Conservation (phyloP, 2,888 invertebrate genomes). For the Drosophila nigricruria region DNA sequence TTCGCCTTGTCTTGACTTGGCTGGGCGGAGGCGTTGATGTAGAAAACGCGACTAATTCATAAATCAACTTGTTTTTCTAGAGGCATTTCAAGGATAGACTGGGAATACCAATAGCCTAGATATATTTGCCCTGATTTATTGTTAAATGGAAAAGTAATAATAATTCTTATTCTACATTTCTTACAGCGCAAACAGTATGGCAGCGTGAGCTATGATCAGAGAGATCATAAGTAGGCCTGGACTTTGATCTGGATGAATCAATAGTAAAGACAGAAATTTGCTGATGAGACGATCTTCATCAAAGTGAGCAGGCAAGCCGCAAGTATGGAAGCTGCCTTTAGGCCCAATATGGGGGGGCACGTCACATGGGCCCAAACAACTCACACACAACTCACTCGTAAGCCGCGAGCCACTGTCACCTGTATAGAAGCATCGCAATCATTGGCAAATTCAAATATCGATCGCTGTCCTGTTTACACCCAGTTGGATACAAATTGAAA, state of each 20-base stretch:
- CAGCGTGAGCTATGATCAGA: not conserved
- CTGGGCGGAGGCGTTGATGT: not conserved
- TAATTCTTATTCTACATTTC: not conserved
- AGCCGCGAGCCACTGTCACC: not conserved
- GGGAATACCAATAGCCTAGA: not conserved
- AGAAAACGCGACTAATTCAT: conserved; percentile 23
- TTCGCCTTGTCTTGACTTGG: no score
- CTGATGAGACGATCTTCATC: not conserved
- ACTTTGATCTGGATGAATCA: not conserved
- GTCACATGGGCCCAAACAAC: no score
- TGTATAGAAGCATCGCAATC: not conserved
- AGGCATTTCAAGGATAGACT: not conserved
- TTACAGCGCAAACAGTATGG: not conserved
- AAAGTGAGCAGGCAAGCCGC: not conserved
- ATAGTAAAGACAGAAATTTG: not conserved
- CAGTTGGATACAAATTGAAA: not conserved
- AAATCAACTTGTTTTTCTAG: conserved; percentile 23
- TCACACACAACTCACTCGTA: not conserved
- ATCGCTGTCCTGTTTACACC: not conserved
- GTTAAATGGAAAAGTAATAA: not conserved
- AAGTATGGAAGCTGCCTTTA: not conserved
- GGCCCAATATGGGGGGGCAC: no score
- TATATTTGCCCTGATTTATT: not conserved
- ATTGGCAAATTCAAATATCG: not conserved
- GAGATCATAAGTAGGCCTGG: not conserved